Base-by-base conservation (phyloP, 1,140 invertebrate species). In the Semibalanus balanoides region DNA sequence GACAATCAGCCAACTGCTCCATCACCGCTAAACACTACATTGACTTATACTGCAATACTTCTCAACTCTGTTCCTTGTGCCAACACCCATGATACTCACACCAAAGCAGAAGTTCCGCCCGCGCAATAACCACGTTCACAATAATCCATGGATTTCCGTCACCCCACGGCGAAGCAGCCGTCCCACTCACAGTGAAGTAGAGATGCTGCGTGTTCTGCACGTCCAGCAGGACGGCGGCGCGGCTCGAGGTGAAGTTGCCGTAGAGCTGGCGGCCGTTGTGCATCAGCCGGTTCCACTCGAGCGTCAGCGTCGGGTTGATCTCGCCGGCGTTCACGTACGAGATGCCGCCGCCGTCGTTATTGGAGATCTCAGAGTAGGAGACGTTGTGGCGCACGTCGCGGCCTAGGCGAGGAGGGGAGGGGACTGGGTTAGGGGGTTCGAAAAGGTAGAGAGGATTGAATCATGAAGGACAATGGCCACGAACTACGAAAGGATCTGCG, bases 171-270 rank as follows among this genome's bases (percentile, higher is more conserved):
- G 35, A 5, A 5, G 5, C 40, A 83, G 78, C 69, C 14, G 27
- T 3, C 64, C 27, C 35, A 74, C 74, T 87, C 82, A 94, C 92
- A 85, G 91, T 89, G 81, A 96, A 94, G 78, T 90, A 92, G 43
- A 98, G 83, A 7, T 91, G 90, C 81, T 94, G 91, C 72, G 95
- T 96, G 83, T 99, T 98, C 84, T 99, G 96, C 0, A 99, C 87
- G 81, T 97, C 93, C 73, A 99, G 85, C 78, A 89, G 87, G 3
- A 98, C 85, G 17, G 93, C 90, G 1, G 92, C 89, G 76, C 88
- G 86, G 80, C 96, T 94, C 82, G 96, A 98, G 0, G 95, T 93
- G 81, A 99, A 95, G 84, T 99, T 99, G 19, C 96, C 94, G 82
- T 96, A 98, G 3, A 96, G 84, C 77, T 94, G 90, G n/a, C 90